Base-by-base conservation (phyloP, 2,888 invertebrate genomes). In the Rhogogaster chlorosoma region DNA sequence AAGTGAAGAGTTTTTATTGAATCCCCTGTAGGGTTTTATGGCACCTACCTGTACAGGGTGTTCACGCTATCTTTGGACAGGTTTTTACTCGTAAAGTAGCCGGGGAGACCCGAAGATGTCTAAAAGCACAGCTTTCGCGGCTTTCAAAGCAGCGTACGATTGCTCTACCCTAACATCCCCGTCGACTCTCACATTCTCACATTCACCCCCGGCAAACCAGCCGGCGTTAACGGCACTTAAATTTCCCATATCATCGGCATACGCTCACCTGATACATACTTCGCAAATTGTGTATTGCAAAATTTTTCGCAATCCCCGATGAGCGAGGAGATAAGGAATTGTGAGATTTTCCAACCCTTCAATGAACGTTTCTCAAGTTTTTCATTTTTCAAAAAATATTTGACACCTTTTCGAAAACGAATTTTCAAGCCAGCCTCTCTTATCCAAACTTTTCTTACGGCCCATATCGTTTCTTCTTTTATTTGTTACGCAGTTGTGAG, bases 1-100 rank as follows among this genome's bases (percentile, higher is more conserved):
- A 80, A 80, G 80, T 80, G 80, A 80, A 80, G 38, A 61, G 80
- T 80, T 80, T 80, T 73, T 80, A 80, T 80, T 80, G 80, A 80
- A 80, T 80, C 61, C 80, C 61, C 80, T 53, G 77, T 61, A 80
- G 80, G 80, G 36, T 80, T 80, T 80, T 80, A 80, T 80, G 61
- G 80, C 61, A 15, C 22, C 80, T 38, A 80, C 80, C 80, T 38
- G 61, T 61, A 61, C 29, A 36, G 36, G 57, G 80, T 80, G 61
- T 80, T 80, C 80, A 38, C 61, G 78, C 78, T 78, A 78, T 57
- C 78, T 78, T 78, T 36, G 78, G 78, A 78, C 78, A 61, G 57
- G 38, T 80, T 80, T 80, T 80, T 36, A 80, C 80, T 80, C 80
- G 80, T 80, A 49, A 78, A 78, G 61, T 61, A 61, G 57, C 45